phyloP scores from a whole-genome alignment of 2,113 vertebrate species.

The Lates calcarifer region DNA sequence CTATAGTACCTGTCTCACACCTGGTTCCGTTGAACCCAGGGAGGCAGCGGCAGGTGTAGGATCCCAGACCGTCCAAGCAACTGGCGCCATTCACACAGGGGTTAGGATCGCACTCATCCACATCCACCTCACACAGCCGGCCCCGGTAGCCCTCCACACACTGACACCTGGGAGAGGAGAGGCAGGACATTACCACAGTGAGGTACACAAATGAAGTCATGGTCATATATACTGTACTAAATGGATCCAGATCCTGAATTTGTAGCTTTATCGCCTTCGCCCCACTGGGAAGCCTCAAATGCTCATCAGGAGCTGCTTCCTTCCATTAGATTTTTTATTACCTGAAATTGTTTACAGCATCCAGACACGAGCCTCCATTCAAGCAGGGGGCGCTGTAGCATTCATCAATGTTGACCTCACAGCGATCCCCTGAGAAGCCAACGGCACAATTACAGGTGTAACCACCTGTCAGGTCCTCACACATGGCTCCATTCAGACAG shows the following conservation, averaged over 20 bases:
- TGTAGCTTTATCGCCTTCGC: too few relatives aligned
- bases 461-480: slow-evolving; percentile 89
- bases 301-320: too few relatives aligned
- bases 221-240: too few relatives aligned
- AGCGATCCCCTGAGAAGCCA: slow-evolving; percentile 90
- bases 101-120: slow-evolving; percentile 93
- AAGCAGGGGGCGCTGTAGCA: slow-evolving; percentile 92
- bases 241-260: too few relatives aligned
- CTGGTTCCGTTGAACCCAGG: slow-evolving; percentile 98
- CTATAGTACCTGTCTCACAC: slow-evolving; percentile 99
- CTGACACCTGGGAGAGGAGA: slow-evolving; percentile 86
- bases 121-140: slow-evolving; percentile 89
- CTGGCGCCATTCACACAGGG: slow-evolving; percentile 94
- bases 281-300: too few relatives aligned
- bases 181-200: background rate
- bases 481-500: slow-evolving; percentile 91
- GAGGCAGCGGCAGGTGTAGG: slow-evolving; percentile 93
- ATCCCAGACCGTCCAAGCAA: slow-evolving; percentile 91
- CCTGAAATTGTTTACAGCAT: slow-evolving; percentile 92
- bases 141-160: slow-evolving; percentile 91
- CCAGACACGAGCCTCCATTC: slow-evolving; percentile 92
- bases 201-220: too few relatives aligned
- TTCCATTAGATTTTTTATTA: slow-evolving; percentile 79
- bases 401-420: slow-evolving; percentile 92
- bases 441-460: slow-evolving; percentile 90